Evolutionary conservation across 2,113 vertebrate species (phyloP).

Genomic region (Sinocyclocheilus anshuiensis): DNA sequence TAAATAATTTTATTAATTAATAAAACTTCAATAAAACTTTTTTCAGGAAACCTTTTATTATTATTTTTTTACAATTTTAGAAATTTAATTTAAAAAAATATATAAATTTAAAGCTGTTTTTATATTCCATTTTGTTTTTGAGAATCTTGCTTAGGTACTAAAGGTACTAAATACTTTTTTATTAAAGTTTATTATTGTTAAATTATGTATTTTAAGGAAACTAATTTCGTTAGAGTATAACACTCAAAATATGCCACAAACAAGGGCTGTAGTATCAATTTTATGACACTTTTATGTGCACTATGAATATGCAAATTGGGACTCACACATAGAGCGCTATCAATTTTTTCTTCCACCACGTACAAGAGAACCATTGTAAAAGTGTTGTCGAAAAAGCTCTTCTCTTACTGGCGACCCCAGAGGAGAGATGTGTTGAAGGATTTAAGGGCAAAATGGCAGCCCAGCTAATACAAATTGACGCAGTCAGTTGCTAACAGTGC

Average conservation of each 20-base stretch:
- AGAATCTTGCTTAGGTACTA: background rate
- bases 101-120: background rate
- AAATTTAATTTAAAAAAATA: no score
- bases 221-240: background rate
- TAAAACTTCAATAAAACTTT: no score
- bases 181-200: background rate
- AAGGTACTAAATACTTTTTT: background rate
- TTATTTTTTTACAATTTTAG: background rate
- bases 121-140: background rate
- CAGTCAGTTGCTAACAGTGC: conserved; percentile 42
- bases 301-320: background rate
- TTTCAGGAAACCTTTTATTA: background rate
- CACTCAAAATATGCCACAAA: background rate
- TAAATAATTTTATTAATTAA: background rate
- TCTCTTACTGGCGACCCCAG: background rate
- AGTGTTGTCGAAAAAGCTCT: background rate
- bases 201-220: background rate
- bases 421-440: conserved; percentile 18
- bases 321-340: background rate
- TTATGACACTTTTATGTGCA: background rate
- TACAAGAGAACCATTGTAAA: background rate
- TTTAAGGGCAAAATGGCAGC: background rate
- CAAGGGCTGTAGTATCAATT: background rate
- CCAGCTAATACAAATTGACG: background rate
- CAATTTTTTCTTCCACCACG: background rate